Conservation (phyloP, 2,797 vertebrate genomes). For the Microtus agrestis region DNA sequence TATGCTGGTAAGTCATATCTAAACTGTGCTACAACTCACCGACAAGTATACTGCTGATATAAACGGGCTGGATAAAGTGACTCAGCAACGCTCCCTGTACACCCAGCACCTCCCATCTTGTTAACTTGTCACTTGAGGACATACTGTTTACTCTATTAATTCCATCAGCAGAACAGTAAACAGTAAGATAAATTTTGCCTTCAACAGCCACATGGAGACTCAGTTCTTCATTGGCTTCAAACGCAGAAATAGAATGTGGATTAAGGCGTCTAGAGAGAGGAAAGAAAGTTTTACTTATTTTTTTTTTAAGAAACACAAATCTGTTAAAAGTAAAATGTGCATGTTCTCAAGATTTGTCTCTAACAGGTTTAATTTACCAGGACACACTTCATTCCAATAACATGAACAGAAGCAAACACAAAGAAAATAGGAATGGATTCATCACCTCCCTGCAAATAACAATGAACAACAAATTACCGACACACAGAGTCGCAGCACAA, state of each 20-base stretch:
- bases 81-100: slow-evolving; percentile 96
- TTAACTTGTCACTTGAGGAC: slow-evolving; percentile 95
- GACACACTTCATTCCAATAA: slow-evolving; percentile 25
- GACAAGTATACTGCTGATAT: slow-evolving; percentile 93
- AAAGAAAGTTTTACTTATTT: slow-evolving; percentile 11
- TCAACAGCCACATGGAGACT: slow-evolving; percentile 94
- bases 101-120: slow-evolving; percentile 96
- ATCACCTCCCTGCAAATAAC: background rate
- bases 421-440: background rate
- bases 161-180: slow-evolving; percentile 88
- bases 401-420: slow-evolving; percentile 27
- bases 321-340: slow-evolving; percentile 36
- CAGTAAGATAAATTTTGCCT: slow-evolving; percentile 94
- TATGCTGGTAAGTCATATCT: background rate
- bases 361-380: slow-evolving; percentile 40
- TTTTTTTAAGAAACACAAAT: slow-evolving; percentile 28
- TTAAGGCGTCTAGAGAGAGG: slow-evolving; percentile 88
- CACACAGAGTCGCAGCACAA: background rate
- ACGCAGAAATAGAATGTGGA: slow-evolving; percentile 92
- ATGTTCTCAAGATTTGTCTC: slow-evolving; percentile 5
- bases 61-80: slow-evolving; percentile 96
- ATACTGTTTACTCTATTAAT: slow-evolving; percentile 91
- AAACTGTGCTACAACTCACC: slow-evolving; percentile 87
- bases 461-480: slow-evolving; percentile 27
- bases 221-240: slow-evolving; percentile 92